Conservation (phyloP, 2,797 vertebrate genomes). For the Bradypodion ventrale region DNA sequence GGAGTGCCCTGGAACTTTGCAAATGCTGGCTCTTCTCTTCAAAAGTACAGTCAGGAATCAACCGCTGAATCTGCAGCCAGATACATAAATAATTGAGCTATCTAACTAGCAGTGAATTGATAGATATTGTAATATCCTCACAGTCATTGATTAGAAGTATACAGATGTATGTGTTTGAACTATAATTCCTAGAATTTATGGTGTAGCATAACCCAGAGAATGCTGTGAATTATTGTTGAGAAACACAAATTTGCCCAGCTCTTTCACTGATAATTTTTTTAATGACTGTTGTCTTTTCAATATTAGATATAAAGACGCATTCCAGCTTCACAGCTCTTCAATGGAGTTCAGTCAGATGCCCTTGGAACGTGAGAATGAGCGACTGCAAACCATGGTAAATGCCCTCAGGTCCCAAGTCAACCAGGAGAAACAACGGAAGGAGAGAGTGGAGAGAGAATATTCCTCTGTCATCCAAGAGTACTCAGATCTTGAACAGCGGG, state of each 20-base stretch:
- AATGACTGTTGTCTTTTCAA: slow-evolving; percentile 26
- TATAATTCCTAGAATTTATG: too few relatives aligned
- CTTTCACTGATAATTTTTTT: background rate
- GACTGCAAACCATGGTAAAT: slow-evolving; percentile 83
- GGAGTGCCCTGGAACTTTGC: too few relatives aligned
- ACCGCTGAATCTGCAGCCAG: too few relatives aligned
- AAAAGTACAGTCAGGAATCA: too few relatives aligned
- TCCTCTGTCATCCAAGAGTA: slow-evolving; percentile 88
- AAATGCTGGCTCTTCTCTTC: too few relatives aligned
- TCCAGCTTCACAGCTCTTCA: slow-evolving; percentile 84
- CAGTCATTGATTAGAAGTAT: background rate
- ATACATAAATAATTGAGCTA: too few relatives aligned
- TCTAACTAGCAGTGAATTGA: background rate
- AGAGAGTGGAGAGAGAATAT: slow-evolving; percentile 88
- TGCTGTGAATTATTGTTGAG: too few relatives aligned
- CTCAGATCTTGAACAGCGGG: slow-evolving; percentile 88
- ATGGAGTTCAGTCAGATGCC: slow-evolving; percentile 83
- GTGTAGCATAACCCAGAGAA: too few relatives aligned
- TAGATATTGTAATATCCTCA: background rate
- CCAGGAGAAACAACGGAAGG: slow-evolving; percentile 87
- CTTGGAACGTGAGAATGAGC: slow-evolving; percentile 88
- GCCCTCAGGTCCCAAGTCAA: slow-evolving; percentile 86
- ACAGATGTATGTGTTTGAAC: too few relatives aligned
- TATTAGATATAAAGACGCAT: slow-evolving; percentile 86
- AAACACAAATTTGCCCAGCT: too few relatives aligned